phyloP scores from a whole-genome alignment of 2,113 vertebrate species.

The Neopipo cinnamomea region DNA sequence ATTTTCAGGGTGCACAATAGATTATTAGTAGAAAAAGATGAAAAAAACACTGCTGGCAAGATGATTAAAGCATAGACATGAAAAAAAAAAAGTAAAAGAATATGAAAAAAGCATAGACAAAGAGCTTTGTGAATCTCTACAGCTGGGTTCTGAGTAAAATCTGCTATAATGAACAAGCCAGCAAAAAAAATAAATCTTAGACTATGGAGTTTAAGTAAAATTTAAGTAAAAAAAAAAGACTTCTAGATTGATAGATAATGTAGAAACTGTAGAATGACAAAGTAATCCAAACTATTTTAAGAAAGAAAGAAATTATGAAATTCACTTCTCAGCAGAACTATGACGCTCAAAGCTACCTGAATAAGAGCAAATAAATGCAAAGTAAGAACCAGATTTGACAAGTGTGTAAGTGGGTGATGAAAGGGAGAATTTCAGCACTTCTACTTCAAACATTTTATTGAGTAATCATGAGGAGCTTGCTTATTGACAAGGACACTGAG shows the following conservation, averaged over 20 bases:
- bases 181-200: background rate
- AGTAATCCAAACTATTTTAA: background rate
- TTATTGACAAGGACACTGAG: background rate
- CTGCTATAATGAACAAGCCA: background rate
- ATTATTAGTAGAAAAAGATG: background rate
- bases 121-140: background rate
- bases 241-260: background rate
- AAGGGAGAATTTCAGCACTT: background rate
- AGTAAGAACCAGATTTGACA: background rate
- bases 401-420: background rate
- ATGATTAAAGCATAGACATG: too few relatives aligned
- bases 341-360: background rate
- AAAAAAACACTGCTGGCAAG: background rate
- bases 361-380: background rate
- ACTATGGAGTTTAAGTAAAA: too few relatives aligned
- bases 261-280: background rate
- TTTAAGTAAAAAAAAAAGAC: background rate
- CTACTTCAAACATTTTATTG: background rate
- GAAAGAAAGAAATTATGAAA: background rate
- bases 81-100: too few relatives aligned
- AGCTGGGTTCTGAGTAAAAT: background rate
- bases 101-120: background rate
- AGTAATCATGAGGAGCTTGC: background rate
- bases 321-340: background rate
- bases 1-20: background rate